Percentiles rank a stretch among this genome's conserved stretches.
Conservation (phyloP, 2,797 vertebrate species). For the Knipowitschia caucasica region DNA sequence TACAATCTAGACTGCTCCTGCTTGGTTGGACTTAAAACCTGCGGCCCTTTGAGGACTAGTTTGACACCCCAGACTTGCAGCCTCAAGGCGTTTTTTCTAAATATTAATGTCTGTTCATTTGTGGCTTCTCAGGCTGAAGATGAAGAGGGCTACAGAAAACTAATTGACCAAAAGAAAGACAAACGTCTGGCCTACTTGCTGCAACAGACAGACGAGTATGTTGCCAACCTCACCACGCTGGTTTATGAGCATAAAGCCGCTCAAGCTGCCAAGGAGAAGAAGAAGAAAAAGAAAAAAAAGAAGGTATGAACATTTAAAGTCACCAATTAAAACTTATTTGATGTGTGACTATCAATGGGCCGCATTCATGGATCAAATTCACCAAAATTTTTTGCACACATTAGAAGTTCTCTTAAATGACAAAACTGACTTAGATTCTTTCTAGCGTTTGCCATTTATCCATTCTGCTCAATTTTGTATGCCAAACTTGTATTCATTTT, state of each 20-base stretch:
- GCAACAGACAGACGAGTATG: constrained; percentile 95
- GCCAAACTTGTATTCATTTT: too few relatives aligned
- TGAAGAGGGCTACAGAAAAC: constrained; percentile 95
- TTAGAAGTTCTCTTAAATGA: too few relatives aligned
- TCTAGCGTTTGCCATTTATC: too few relatives aligned
- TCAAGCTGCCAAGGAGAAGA: constrained; percentile 96
- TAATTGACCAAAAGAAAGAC: constrained; percentile 98
- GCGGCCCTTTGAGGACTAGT: too few relatives aligned
- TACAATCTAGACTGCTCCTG: too few relatives aligned
- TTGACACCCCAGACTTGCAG: too few relatives aligned
- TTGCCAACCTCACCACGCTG: constrained; percentile 92
- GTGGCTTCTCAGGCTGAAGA: constrained; percentile 84
- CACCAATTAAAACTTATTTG: neutral
- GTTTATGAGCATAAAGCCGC: constrained; percentile 97
- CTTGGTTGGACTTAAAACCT: too few relatives aligned
- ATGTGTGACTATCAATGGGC: too few relatives aligned
- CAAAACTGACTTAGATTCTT: too few relatives aligned
- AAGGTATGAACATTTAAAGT: constrained; percentile 76
- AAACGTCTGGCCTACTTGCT: constrained; percentile 93
- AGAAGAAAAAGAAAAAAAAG: constrained; percentile 88
- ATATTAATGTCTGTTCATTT: neutral
- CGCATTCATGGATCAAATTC: too few relatives aligned
- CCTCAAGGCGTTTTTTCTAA: neutral
- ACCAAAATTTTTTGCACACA: too few relatives aligned
- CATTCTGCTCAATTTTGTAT: too few relatives aligned